Evolutionary conservation across 1,140 invertebrate species (phyloP).

Genomic region (Araneus ventricosus): DNA sequence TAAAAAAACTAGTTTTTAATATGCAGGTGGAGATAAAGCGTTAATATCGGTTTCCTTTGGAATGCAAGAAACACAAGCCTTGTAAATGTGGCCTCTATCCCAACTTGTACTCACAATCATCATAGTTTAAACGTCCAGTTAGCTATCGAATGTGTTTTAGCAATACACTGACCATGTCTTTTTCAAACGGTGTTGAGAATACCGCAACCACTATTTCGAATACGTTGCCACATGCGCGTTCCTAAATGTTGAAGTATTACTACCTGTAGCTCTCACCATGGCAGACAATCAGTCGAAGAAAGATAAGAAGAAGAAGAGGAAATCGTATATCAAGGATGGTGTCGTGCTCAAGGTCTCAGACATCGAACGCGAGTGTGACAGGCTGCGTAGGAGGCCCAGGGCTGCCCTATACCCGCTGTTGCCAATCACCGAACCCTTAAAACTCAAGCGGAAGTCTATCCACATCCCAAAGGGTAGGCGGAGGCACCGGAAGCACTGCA

Average conservation of each 20-base stretch:
- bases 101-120: slow-evolving; percentile 19
- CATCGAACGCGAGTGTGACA: slow-evolving; percentile 68
- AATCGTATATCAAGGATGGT: slow-evolving; percentile 57
- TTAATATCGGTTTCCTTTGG: not conserved
- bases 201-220: not conserved
- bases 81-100: slow-evolving; percentile 64
- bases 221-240: slow-evolving; percentile 7
- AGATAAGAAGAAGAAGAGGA: slow-evolving; percentile 36
- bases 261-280: slow-evolving; percentile 10
- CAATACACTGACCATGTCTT: slow-evolving; percentile 19
- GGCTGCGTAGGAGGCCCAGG: slow-evolving; percentile 46
- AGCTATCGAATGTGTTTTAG: slow-evolving; percentile 43
- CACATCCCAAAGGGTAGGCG: slow-evolving; percentile 4
- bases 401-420: slow-evolving; percentile 68
- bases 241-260: slow-evolving; percentile 36
- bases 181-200: not conserved
- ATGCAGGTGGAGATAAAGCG: not conserved
- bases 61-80: slow-evolving; percentile 32
- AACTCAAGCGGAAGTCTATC: slow-evolving; percentile 13
- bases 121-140: slow-evolving; percentile 66
- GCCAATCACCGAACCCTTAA: slow-evolving; percentile 71
- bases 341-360: slow-evolving; percentile 68
- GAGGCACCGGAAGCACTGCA: slow-evolving; percentile 65
- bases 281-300: slow-evolving; percentile 66
- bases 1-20: slow-evolving; percentile 20